Evolutionary conservation across 2,797 vertebrate species (phyloP).

Genomic region (Antennarius maculatus): DNA sequence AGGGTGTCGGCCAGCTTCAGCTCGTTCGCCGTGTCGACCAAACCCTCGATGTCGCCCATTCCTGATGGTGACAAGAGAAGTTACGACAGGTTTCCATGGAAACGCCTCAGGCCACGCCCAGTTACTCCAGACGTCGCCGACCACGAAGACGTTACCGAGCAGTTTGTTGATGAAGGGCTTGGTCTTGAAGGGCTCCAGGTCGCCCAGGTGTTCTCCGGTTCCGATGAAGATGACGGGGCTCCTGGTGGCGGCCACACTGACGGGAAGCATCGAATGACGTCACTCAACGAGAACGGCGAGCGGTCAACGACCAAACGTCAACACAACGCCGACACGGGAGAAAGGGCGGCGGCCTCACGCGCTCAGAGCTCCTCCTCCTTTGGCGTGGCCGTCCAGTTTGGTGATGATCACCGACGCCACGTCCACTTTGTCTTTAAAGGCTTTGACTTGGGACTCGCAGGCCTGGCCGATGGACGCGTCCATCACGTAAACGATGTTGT

Average conservation of each 20-base stretch:
- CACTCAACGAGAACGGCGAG: background rate
- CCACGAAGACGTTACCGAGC: slow-evolving; percentile 81
- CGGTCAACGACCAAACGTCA: background rate
- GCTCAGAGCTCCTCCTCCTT: slow-evolving; percentile 98
- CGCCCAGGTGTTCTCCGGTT: slow-evolving; percentile 97
- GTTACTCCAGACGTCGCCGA: background rate
- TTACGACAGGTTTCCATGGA: slow-evolving; percentile 9
- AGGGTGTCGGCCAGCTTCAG: slow-evolving; percentile 97
- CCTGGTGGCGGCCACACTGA: slow-evolving; percentile 96
- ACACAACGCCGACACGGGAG: background rate
- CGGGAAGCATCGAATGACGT: background rate
- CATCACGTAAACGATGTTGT: slow-evolving; percentile 99
- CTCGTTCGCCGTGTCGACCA: slow-evolving; percentile 98
- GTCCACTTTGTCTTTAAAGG: slow-evolving; percentile 99
- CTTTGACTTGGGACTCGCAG: slow-evolving; percentile 97
- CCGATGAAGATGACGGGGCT: slow-evolving; percentile 99
- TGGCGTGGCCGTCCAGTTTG: slow-evolving; percentile 97
- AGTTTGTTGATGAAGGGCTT: slow-evolving; percentile 99
- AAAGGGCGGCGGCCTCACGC: slow-evolving; percentile 85
- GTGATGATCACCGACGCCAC: slow-evolving; percentile 98
- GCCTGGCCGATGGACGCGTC: slow-evolving; percentile 98
- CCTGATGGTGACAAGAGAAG: slow-evolving; percentile 75
- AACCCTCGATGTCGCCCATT: slow-evolving; percentile 98
- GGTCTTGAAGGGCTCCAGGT: slow-evolving; percentile 98
- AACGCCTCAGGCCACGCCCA: background rate